Evolutionary conservation across 2,888 invertebrate species (phyloP).

Genomic region (Tuta absoluta): DNA sequence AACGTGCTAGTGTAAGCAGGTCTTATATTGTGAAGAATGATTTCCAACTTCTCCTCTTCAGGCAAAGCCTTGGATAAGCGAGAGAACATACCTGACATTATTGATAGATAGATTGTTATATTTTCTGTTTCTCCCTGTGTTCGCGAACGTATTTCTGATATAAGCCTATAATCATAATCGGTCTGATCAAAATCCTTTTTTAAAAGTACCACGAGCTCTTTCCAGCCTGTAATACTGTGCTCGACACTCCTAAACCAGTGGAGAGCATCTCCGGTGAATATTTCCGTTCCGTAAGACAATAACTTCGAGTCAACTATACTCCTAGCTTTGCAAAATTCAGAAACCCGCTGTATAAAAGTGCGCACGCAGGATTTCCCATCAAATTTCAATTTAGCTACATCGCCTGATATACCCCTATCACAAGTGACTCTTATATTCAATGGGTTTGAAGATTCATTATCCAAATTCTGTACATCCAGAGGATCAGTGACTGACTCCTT

Average conservation of each 20-base stretch:
- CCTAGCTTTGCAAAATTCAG: conserved; percentile 24
- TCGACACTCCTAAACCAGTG: conserved; percentile 24
- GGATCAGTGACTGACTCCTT: background rate
- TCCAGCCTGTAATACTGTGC: conserved; percentile 7
- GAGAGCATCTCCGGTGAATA: conserved; percentile 25
- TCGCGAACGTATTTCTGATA: conserved; percentile 21
- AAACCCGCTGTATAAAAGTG: conserved; percentile 27
- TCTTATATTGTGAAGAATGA: conserved; percentile 32
- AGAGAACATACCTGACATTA: conserved; percentile 34
- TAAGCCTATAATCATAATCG: conserved; percentile 32
- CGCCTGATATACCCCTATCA: background rate
- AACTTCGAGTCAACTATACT: conserved; percentile 17
- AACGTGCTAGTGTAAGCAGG: conserved; percentile 32
- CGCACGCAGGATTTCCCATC: conserved; percentile 29
- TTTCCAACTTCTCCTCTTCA: conserved; percentile 33
- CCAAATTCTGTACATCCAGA: background rate
- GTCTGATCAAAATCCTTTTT: conserved; percentile 27
- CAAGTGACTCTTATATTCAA: conserved; percentile 7
- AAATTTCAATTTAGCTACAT: conserved; percentile 28
- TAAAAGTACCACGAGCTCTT: background rate
- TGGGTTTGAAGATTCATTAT: background rate
- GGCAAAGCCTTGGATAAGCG: conserved; percentile 25
- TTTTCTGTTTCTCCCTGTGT: conserved; percentile 27
- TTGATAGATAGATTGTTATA: conserved; percentile 25
- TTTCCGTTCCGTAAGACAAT: conserved; percentile 22